Evolutionary conservation across 2,797 vertebrate genomes (phyloP).

Genomic region (Acanthis flammea): DNA sequence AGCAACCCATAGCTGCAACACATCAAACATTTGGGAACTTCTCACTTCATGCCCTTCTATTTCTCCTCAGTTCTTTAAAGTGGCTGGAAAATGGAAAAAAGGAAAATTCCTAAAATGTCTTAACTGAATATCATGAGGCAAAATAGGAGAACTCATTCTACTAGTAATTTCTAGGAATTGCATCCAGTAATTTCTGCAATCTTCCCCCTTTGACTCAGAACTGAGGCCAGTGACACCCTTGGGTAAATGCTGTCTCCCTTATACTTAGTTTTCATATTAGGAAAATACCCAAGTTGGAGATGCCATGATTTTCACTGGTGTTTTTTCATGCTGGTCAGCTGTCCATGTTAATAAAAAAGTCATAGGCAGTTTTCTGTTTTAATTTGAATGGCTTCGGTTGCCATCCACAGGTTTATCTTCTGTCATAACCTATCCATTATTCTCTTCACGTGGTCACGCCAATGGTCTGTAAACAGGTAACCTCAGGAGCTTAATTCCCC

Average conservation of each 20-base stretch:
- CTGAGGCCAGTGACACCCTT: background rate
- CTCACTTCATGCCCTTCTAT: background rate
- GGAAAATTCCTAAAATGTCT: background rate
- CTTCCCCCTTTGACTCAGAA: background rate
- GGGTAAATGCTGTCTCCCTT: background rate
- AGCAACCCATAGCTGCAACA: background rate
- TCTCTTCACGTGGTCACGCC: background rate
- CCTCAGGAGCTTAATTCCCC: background rate
- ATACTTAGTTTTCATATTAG: background rate
- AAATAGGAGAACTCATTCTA: background rate
- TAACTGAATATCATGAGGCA: background rate
- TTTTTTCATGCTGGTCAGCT: background rate
- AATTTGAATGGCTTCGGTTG: background rate
- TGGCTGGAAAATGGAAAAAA: background rate
- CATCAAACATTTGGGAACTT: background rate
- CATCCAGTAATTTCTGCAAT: background rate
- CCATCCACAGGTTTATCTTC: background rate
- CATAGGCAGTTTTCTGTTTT: background rate
- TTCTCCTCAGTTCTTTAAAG: background rate
- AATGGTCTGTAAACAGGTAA: background rate
- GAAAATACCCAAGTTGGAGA: background rate
- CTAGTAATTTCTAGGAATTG: background rate
- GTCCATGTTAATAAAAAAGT: background rate
- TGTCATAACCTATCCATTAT: background rate
- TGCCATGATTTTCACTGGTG: background rate